Evolutionary conservation across 2,113 vertebrate species (phyloP).

Genomic region (Psilopsiagon aymara): DNA sequence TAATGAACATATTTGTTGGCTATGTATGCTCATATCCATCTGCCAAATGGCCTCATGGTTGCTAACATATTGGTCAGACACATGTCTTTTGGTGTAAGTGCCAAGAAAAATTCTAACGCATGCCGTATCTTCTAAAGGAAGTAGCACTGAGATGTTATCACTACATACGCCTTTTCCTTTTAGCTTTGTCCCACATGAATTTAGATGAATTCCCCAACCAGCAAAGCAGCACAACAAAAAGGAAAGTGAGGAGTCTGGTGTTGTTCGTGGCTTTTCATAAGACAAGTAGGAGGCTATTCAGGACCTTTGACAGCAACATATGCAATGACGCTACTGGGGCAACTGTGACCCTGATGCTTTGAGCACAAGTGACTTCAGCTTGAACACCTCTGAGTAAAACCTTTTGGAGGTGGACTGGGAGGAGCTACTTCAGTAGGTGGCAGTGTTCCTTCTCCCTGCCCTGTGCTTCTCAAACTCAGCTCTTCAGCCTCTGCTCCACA

Average conservation of each 20-base stretch:
- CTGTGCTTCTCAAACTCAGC: not conserved
- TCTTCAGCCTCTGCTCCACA: not conserved
- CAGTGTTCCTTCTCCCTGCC: not conserved
- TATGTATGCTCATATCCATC: not conserved
- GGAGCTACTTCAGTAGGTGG: not conserved
- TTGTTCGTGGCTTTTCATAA: conserved; percentile 10
- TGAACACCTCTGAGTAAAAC: not conserved
- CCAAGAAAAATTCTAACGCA: conserved; percentile 16
- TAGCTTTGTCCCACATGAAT: not conserved
- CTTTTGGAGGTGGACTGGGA: not conserved
- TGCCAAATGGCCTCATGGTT: conserved; percentile 33
- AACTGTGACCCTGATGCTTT: not conserved
- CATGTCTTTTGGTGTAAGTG: conserved; percentile 2
- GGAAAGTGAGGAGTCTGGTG: not conserved
- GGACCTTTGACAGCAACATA: not conserved
- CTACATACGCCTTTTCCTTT: not conserved
- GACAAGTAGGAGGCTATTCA: not conserved
- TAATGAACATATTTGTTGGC: conserved; percentile 23
- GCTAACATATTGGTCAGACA: conserved; percentile 43
- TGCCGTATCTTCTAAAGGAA: not conserved
- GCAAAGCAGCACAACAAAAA: not conserved
- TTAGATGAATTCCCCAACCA: not conserved
- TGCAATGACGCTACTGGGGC: not conserved
- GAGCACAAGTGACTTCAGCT: rapidly evolving
- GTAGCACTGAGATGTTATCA: not conserved